A percentile compares a stretch with the other conserved stretches of the same genome.
These are phyloP conservation scores for Dolichotis patagonum DNA, from an alignment of 2,113 vertebrate species.

Conservation along the genomic window DNA sequence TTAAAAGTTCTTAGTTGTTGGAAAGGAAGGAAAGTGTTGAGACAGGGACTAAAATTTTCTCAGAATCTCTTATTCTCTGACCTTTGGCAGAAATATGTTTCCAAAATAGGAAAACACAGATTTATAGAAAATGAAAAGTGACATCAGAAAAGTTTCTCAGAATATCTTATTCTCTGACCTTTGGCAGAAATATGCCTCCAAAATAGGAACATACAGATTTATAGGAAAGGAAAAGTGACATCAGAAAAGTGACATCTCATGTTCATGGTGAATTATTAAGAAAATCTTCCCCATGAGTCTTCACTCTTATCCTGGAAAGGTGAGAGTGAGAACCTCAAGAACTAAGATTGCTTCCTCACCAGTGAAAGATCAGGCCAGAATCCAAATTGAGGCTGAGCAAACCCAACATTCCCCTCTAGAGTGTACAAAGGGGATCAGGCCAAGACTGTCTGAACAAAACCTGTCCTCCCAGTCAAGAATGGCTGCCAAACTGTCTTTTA, in stretches of 20 bases:
- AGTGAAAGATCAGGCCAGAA: too few species aligned
- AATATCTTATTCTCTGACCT: background rate
- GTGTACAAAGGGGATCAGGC: background rate
- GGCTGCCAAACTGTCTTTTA: background rate
- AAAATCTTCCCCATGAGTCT: background rate
- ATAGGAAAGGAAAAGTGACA: background rate
- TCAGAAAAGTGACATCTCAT: background rate
- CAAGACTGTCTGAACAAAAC: background rate
- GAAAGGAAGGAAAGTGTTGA: too few species aligned
- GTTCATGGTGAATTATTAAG: background rate
- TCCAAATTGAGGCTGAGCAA: background rate
- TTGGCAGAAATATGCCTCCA: background rate
- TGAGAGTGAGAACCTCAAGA: background rate
- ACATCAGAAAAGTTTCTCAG: background rate
- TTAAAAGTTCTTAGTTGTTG: too few species aligned
- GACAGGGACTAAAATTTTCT: background rate
- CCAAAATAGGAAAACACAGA: background rate
- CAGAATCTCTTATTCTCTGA: background rate
- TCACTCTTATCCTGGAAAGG: background rate
- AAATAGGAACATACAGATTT: background rate
- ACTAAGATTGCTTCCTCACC: background rate
- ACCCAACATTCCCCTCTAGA: background rate
- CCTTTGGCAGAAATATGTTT: background rate
- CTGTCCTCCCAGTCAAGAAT: background rate
- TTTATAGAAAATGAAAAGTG: background rate